Base-by-base conservation (phyloP, 2,888 invertebrate species). In the Corbicula japonica region DNA sequence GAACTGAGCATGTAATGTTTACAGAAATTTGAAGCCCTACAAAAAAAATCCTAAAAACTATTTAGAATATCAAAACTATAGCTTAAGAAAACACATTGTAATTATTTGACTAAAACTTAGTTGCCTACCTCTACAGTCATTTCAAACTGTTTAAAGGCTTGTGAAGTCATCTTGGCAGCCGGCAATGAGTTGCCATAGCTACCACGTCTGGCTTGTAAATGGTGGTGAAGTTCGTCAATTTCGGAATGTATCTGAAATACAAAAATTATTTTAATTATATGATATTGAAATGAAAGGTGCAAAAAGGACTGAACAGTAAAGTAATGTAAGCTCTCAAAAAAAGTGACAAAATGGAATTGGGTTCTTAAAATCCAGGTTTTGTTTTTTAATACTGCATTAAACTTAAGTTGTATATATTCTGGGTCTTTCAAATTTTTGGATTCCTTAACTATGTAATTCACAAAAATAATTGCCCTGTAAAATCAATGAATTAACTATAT, bases 101-200 rank as follows among this genome's bases (percentile, higher is more conserved):
- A n/a, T n/a, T n/a, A n/a, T n/a, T n/a, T n/a, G n/a, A 35, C 2
- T 50, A 50, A 5, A 50, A 3, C 21, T 50, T 18, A 26, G 1
- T 12, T n/a, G 68, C 72, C 73, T 76, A 97, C 96, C 94, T 96
- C 95, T 84, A 97, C 95, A 66, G 96, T 96, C 92, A 95, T 95
- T 94, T 97, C 96, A 92, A 97, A 96, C 89, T 96, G 95, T 80
- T 95, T 95, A 91, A 97, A 97, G 38, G 96, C 95, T 84, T 95
- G 94, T 6, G 96, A 96, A 54, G 96, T 96, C 66, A 96, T 95
- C 92, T 95, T 95, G 8, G 96, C 96, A 44, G 96, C 95, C 8
- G 95, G 94, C 84, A 96, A 94, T 84, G 96, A 96, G 90, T 96
- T 96, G 35, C 96, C 96, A 92, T 95, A 96, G 93, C 96, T 95